Percentiles rank a stretch among this genome's conserved stretches.
These are phyloP conservation scores for Phaethornis superciliosus DNA, from an alignment of 2,113 vertebrate species.

Conservation along the genomic window DNA sequence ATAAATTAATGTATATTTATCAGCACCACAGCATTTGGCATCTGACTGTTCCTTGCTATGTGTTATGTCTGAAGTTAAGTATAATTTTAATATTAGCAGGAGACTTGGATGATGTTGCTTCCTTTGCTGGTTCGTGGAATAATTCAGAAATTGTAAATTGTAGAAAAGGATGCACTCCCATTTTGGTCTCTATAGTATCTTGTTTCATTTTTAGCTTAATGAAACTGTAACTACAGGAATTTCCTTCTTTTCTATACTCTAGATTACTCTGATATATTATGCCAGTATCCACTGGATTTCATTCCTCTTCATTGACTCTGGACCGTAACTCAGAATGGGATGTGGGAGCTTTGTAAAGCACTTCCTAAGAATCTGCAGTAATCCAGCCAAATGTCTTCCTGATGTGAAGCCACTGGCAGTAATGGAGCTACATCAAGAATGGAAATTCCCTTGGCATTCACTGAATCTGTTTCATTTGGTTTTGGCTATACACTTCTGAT, in stretches of 20 bases:
- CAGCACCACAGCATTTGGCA: not conserved
- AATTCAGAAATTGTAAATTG: not conserved
- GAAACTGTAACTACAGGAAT: not conserved
- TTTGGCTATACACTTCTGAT: not conserved
- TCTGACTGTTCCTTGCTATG: not conserved
- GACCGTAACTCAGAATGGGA: not conserved
- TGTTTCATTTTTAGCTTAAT: not conserved
- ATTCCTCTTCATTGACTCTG: not conserved
- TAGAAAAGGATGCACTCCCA: not conserved
- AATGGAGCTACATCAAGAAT: not conserved
- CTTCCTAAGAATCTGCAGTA: conserved; percentile 5
- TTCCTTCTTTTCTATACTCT: not conserved
- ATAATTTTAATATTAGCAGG: not conserved
- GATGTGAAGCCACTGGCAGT: not conserved
- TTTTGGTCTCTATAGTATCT: not conserved
- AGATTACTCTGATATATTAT: not conserved
- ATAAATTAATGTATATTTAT: not conserved
- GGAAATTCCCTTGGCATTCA: not conserved
- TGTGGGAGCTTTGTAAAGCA: not conserved
- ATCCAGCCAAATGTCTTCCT: not conserved
- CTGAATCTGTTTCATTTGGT: conserved; percentile 1
- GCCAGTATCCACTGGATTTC: not conserved
- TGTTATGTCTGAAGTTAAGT: not conserved
- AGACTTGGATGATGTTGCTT: not conserved
- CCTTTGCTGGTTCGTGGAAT: not conserved